Evolutionary conservation across 1,140 invertebrate species (phyloP).

Genomic region (Drosophila pandora): DNA sequence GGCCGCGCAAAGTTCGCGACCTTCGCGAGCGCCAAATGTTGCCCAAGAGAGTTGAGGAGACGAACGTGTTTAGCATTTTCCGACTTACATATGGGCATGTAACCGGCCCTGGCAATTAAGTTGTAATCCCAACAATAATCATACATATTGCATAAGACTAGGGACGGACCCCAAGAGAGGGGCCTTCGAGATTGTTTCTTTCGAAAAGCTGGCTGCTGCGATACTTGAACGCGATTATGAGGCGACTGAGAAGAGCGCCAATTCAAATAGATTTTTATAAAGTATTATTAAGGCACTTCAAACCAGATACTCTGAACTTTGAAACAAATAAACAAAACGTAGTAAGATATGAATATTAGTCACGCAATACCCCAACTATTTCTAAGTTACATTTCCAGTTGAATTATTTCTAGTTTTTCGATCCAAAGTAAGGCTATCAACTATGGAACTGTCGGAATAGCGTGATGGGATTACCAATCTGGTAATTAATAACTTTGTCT

Average conservation of each 20-base stretch:
- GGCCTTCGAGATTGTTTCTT: conserved; percentile 3
- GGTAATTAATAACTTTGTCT: conserved; percentile 6
- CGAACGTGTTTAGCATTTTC: conserved; percentile 48
- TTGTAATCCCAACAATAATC: background rate
- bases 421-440: no score
- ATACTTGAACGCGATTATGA: conserved; percentile 10
- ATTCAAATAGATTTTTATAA: no score
- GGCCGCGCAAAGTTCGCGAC: conserved; percentile 51
- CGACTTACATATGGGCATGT: background rate
- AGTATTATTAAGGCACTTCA: no score
- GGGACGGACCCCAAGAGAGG: background rate
- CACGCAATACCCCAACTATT: background rate
- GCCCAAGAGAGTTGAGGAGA: conserved; percentile 25
- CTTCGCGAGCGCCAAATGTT: conserved; percentile 33
- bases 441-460: background rate
- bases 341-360: background rate
- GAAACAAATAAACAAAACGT: no score
- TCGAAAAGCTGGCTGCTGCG: background rate
- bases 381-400: no score
- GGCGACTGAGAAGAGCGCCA: background rate
- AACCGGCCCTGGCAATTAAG: background rate
- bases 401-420: no score
- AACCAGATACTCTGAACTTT: no score
- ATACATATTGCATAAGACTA: conserved; percentile 3
- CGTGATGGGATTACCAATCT: background rate